These are phyloP conservation scores for Holothuria scabra DNA, from an alignment of 53 echinoderm and acorn worm genomes.

Conservation along the genomic window DNA sequence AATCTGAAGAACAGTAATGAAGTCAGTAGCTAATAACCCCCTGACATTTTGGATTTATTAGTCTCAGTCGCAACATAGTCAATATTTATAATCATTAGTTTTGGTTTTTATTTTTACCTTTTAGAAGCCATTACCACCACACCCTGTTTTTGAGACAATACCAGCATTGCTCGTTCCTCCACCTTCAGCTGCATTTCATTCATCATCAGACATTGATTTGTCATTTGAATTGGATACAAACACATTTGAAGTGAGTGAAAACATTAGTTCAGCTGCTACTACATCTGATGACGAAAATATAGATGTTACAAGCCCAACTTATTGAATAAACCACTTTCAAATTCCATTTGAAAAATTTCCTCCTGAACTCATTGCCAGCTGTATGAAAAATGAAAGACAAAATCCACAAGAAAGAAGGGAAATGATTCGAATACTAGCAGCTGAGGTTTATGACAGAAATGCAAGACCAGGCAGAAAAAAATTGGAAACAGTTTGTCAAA, in stretches of 20 bases:
- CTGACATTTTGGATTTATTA: neutral
- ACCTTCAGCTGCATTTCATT: too few species aligned
- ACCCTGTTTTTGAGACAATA: neutral
- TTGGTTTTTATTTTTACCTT: neutral
- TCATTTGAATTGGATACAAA: too few species aligned
- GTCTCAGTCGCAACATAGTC: neutral
- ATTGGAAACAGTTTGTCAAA: too few species aligned
- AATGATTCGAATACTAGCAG: neutral
- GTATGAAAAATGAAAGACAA: neutral
- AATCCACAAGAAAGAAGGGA: constrained; percentile 1
- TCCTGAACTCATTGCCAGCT: neutral
- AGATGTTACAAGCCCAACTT: neutral
- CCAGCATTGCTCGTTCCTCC: too few species aligned
- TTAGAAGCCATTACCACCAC: neutral
- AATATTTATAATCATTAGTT: too few species aligned
- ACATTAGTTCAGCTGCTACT: neutral
- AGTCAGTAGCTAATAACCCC: neutral
- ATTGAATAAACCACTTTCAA: neutral
- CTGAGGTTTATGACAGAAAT: neutral
- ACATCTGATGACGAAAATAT: neutral
- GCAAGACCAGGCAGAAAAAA: too few species aligned
- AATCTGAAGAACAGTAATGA: too few species aligned
- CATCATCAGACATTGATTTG: too few species aligned
- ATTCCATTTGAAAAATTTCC: constrained; percentile 7
- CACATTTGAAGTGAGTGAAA: neutral